Conservation (phyloP, 2,888 invertebrate genomes). For the Diaphora mendica region DNA sequence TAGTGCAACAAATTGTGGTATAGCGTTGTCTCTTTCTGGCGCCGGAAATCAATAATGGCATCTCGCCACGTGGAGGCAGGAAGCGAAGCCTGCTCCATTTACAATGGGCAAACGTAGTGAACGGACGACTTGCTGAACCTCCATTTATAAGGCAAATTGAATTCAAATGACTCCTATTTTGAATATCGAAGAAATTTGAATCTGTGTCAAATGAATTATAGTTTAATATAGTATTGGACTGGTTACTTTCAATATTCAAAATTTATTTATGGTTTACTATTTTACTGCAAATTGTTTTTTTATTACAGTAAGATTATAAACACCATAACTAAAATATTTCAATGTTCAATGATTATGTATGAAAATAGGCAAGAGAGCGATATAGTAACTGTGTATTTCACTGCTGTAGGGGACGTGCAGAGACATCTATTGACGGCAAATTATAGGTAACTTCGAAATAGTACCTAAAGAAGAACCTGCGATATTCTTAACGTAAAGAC, state of each 20-base stretch:
- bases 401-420: slow-evolving; percentile 16
- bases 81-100: slow-evolving; percentile 78
- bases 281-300: neutral
- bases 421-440: slow-evolving; percentile 37
- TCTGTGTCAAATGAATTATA: slow-evolving; percentile 48
- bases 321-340: neutral
- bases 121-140: slow-evolving; percentile 59
- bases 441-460: neutral
- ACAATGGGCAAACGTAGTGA: slow-evolving; percentile 71
- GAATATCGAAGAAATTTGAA: slow-evolving; percentile 48
- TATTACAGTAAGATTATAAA: neutral
- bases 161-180: slow-evolving; percentile 59
- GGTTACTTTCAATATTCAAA: neutral
- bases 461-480: neutral
- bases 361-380: neutral
- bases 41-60: slow-evolving; percentile 86
- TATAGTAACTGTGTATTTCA: neutral
- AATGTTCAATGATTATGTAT: neutral
- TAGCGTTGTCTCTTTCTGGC: slow-evolving; percentile 75
- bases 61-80: slow-evolving; percentile 84
- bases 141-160: slow-evolving; percentile 67
- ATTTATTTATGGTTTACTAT: neutral
- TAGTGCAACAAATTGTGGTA: slow-evolving; percentile 85
- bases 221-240: slow-evolving; percentile 15
- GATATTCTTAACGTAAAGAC: neutral